These are phyloP conservation scores for Apostichopus japonicus DNA, from an alignment of 35 echinoderm and acorn worm species.

Conservation along the genomic window DNA sequence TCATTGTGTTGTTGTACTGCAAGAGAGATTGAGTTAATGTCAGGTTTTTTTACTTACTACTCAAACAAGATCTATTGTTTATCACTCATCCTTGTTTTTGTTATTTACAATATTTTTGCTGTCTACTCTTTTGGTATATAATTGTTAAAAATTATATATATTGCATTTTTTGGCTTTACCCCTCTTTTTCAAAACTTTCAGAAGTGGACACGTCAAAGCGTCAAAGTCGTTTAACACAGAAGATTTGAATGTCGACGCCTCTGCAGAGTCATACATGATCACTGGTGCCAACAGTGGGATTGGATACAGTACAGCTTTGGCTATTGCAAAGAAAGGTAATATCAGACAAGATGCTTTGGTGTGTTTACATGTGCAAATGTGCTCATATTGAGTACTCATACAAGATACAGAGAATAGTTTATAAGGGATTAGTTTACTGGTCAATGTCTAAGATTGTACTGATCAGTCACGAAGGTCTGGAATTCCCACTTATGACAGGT, in stretches of 20 bases:
- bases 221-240: slow-evolving; percentile 71
- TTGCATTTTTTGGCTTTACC: not conserved
- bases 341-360: not conserved
- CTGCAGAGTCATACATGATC: slow-evolving; percentile 73
- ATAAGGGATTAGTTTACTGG: too few species aligned
- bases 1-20: too few species aligned
- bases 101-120: not conserved
- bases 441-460: too few species aligned
- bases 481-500: too few species aligned
- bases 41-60: too few species aligned
- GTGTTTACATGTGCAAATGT: too few species aligned
- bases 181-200: slow-evolving; percentile 16
- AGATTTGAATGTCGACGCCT: slow-evolving; percentile 72
- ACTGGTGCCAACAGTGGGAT: slow-evolving; percentile 98
- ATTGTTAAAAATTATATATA: not conserved
- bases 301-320: slow-evolving; percentile 75
- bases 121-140: not conserved
- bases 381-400: too few species aligned
- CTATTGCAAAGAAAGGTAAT: slow-evolving; percentile 84
- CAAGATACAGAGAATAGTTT: too few species aligned
- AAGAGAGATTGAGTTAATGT: too few species aligned
- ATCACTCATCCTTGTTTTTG: not conserved
- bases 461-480: too few species aligned
- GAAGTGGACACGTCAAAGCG: slow-evolving; percentile 79
- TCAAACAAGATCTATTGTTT: too few species aligned